Percentiles rank a stretch among this genome's conserved stretches.
Evolutionary conservation across 2,113 vertebrate genomes (phyloP).

Genomic region (Scortum barcoo): DNA sequence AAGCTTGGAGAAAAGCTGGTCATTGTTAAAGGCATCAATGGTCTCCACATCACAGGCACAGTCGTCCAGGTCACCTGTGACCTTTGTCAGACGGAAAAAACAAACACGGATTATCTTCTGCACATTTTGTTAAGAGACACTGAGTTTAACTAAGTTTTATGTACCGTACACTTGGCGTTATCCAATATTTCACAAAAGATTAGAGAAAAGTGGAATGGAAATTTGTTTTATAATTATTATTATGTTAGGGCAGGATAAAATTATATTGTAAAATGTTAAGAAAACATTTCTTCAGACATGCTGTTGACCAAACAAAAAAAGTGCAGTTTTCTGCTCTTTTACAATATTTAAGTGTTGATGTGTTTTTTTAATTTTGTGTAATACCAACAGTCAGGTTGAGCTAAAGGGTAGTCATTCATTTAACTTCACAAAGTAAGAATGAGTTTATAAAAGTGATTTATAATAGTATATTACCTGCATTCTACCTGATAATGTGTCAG

Average conservation of each 20-base stretch:
- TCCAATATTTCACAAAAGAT: no score
- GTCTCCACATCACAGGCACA: conserved; percentile 95
- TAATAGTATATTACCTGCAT: no score
- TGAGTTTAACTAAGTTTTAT: rapidly evolving
- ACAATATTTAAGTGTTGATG: not conserved
- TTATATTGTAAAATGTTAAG: not conserved
- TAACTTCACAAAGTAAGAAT: no score
- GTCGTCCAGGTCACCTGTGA: conserved; percentile 92
- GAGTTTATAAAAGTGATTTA: no score
- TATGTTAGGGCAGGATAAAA: not conserved
- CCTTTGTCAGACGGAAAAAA: conserved; percentile 70
- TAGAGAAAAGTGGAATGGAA: no score
- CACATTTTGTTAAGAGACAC: no score
- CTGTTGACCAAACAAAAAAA: not conserved
- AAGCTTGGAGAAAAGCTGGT: conserved; percentile 89
- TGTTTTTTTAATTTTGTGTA: no score
- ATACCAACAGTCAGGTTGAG: not conserved
- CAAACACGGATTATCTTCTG: not conserved
- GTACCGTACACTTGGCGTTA: no score
- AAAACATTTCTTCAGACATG: no score
- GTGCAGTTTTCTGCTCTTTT: not conserved
- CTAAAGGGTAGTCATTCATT: not conserved
- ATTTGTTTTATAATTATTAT: no score
- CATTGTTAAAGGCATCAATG: conserved; percentile 93
- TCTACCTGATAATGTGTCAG: no score